A percentile compares a stretch with the other conserved stretches of the same genome.
phyloP scores from a whole-genome alignment of 2,888 invertebrate species.

The Parapristionchus giblindavisi region DNA sequence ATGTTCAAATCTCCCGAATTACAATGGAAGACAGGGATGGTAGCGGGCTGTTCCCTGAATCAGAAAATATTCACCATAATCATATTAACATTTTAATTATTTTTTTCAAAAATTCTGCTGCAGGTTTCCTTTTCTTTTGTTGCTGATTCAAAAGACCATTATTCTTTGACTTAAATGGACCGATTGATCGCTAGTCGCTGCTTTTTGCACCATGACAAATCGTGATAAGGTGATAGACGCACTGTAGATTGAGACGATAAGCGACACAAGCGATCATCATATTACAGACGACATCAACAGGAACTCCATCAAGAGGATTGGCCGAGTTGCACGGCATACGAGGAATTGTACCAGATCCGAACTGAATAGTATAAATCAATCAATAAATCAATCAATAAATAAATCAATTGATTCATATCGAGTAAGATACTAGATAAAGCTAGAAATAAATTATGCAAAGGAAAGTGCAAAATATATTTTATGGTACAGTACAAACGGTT shows the following conservation, averaged over 20 bases:
- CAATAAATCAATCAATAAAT: not conserved
- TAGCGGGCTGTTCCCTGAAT: not conserved
- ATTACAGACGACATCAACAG: slow-evolving; percentile 90
- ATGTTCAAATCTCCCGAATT: slow-evolving; percentile 88
- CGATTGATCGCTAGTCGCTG: no score
- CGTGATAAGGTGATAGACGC: no score
- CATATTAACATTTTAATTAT: no score
- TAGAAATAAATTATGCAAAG: slow-evolving; percentile 75
- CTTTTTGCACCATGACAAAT: no score
- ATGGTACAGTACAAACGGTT: no score
- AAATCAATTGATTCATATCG: not conserved
- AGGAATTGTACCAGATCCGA: slow-evolving; percentile 22
- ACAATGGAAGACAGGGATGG: slow-evolving; percentile 84
- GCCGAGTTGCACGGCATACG: slow-evolving; percentile 75
- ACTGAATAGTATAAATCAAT: not conserved
- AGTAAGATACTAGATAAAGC: slow-evolving; percentile 62
- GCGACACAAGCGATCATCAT: slow-evolving; percentile 86
- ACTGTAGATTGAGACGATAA: slow-evolving; percentile 73
- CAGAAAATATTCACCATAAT: no score
- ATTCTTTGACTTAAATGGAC: no score
- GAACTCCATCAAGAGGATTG: slow-evolving; percentile 85
- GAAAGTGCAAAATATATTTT: no score
- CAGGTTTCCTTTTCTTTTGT: no score
- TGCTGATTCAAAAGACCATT: no score
- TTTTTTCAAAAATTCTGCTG: no score